Base-by-base conservation (phyloP, 1,140 invertebrate species). In the Halotydeus destructor region DNA sequence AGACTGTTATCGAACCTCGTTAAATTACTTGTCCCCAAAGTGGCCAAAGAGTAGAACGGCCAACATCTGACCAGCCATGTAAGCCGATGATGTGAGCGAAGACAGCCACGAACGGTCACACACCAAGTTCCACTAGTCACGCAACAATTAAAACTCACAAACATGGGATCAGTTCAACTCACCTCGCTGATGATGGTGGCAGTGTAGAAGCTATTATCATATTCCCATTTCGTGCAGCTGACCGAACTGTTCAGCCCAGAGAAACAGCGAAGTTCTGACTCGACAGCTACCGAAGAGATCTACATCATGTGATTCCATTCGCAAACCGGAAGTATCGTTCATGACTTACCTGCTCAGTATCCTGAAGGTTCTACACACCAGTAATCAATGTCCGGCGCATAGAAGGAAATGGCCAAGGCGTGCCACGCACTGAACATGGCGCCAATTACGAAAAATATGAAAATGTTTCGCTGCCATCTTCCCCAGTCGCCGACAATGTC, bases 11-110 rank as follows among this genome's bases (percentile, higher is more conserved):
- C 9, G 9, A 30, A 30, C 9, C n/a, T 16, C 14, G 21, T 16
- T 5, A 16, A 33, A 34, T 39, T 39, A 39, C 38, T 26, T 16
- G 18, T 86, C 81, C 1, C 78, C 76, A 36, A 84, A 56, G 45
- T 74, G 69, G 12, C 79, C 78, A 54, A 83, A 78, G 27, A 76
- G 58, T 27, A 82, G 68, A 35, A 76, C 78, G 18, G 80, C 78
- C 47, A 78, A 49, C 52, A 82, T 69, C 34, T 79, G 76, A 44
- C 81, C 81, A 46, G 75, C 59, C 77, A 85, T 83, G 56, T 80
- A 81, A 28, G 81, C 53, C 1, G 78, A 69, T 56, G 81, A 76
- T 5, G 74, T 70, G 14, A 69, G 69, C 8, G 76, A 72, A 43
- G 66, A 60, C 41, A 78, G 51, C 60, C 70, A 76, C 19, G 66